Percentiles rank a stretch among this genome's conserved stretches.
These are phyloP conservation scores for Megathymus violae DNA, from an alignment of 1,140 invertebrate species.

Conservation along the genomic window DNA sequence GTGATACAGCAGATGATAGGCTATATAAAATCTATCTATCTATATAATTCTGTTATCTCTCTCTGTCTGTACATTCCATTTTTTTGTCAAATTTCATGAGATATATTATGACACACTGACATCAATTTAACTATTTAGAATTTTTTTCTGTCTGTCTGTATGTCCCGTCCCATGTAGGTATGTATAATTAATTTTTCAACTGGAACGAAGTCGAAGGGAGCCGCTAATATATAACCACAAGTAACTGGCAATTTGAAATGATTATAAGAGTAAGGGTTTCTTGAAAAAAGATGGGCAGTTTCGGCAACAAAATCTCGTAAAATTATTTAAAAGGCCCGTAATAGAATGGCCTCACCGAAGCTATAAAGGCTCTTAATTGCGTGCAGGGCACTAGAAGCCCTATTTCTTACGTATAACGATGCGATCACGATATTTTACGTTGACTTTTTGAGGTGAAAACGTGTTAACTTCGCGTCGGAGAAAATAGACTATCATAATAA, in stretches of 20 bases:
- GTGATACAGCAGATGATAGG: too few relatives aligned
- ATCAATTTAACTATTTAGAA: too few relatives aligned
- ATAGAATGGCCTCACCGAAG: slow-evolving; percentile 12
- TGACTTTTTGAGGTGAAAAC: slow-evolving; percentile 1
- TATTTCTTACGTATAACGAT: slow-evolving; percentile 10
- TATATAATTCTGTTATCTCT: too few relatives aligned
- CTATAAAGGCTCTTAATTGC: slow-evolving; percentile 17
- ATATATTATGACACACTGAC: too few relatives aligned
- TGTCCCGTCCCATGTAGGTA: too few relatives aligned
- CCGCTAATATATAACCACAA: too few relatives aligned
- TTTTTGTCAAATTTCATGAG: too few relatives aligned
- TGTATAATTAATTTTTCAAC: too few relatives aligned
- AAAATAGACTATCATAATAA: slow-evolving; percentile 1
- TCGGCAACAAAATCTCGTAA: slow-evolving; percentile 8
- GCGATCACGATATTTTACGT: slow-evolving; percentile 1
- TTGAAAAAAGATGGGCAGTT: neutral
- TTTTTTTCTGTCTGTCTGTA: too few relatives aligned
- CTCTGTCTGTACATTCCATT: too few relatives aligned
- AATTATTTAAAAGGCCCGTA: slow-evolving; percentile 12
- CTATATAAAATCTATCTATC: too few relatives aligned
- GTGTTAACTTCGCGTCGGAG: neutral
- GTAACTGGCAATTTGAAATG: neutral
- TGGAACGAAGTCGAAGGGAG: too few relatives aligned
- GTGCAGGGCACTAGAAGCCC: slow-evolving; percentile 1
- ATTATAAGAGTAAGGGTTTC: neutral